Evolutionary conservation across 2,888 invertebrate species (phyloP).

Genomic region (Cotesia congregata): DNA sequence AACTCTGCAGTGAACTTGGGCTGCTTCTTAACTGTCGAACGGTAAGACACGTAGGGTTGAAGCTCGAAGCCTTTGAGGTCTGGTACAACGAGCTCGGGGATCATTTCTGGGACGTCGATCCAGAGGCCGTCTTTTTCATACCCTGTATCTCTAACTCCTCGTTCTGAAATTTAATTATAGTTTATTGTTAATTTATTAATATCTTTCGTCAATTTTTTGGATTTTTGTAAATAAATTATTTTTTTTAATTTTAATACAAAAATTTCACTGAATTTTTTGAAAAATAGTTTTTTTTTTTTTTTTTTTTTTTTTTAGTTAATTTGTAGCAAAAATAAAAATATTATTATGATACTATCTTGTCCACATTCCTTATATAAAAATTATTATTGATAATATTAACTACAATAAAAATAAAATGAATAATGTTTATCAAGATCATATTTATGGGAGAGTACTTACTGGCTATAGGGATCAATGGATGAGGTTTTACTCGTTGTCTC

Average conservation of each 20-base stretch:
- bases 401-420: not conserved
- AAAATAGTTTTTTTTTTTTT: not conserved
- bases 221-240: too few species aligned
- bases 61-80: constrained; percentile 86
- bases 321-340: constrained; percentile 18
- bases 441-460: constrained; percentile 68
- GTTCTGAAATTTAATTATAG: constrained; percentile 69
- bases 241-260: too few species aligned
- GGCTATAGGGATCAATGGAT: constrained; percentile 78
- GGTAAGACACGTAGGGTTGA: constrained; percentile 96
- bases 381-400: too few species aligned
- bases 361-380: too few species aligned
- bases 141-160: constrained; percentile 81
- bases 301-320: not conserved
- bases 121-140: constrained; percentile 72
- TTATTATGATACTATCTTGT: too few species aligned
- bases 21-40: constrained; percentile 78
- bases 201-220: too few species aligned
- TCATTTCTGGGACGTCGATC: constrained; percentile 84
- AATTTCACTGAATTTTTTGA: too few species aligned
- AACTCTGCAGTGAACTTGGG: constrained; percentile 87
- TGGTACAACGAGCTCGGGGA: constrained; percentile 94
- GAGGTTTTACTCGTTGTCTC: constrained; percentile 71
- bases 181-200: not conserved
- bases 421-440: not conserved